Evolutionary conservation across 2,888 invertebrate genomes (phyloP).

Genomic region (Pachydiplax longipennis): DNA sequence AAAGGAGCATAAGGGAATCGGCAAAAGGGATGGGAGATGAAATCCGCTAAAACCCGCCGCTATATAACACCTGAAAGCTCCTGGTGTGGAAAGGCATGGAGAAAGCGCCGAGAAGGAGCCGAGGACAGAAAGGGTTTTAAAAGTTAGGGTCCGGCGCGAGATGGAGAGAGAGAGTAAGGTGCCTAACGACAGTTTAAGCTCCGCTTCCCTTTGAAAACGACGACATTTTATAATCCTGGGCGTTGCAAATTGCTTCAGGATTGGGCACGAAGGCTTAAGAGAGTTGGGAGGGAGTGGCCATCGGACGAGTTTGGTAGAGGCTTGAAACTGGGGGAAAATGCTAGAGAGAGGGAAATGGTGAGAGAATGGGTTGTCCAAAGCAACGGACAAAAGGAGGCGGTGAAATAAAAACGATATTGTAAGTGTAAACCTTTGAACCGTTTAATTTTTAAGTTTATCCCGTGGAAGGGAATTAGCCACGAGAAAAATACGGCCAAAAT

Average conservation of each 20-base stretch:
- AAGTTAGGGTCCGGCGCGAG: not conserved
- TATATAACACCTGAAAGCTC: not conserved
- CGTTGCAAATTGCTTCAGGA: not conserved
- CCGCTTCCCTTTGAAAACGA: not conserved
- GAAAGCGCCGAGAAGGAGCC: not conserved
- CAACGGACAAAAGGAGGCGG: not conserved
- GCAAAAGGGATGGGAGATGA: not conserved
- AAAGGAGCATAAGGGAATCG: not conserved
- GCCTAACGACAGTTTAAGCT: conserved; percentile 1
- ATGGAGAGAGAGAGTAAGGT: not conserved
- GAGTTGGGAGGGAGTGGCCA: not conserved
- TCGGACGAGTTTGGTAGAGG: not conserved
- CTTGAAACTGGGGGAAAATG: not conserved
- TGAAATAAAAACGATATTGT: not conserved
- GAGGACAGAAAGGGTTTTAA: not conserved
- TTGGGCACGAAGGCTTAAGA: not conserved
- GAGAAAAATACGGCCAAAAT: too few species aligned
- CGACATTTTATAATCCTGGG: not conserved
- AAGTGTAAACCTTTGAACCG: too few species aligned
- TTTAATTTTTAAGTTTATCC: too few species aligned
- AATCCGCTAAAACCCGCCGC: not conserved
- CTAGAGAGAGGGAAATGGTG: too few species aligned
- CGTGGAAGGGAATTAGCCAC: too few species aligned
- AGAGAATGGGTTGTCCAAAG: not conserved
- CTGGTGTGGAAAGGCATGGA: not conserved